These are phyloP conservation scores for Scaptodrosophila lebanonensis DNA, from an alignment of 1,140 invertebrate genomes.

Conservation along the genomic window DNA sequence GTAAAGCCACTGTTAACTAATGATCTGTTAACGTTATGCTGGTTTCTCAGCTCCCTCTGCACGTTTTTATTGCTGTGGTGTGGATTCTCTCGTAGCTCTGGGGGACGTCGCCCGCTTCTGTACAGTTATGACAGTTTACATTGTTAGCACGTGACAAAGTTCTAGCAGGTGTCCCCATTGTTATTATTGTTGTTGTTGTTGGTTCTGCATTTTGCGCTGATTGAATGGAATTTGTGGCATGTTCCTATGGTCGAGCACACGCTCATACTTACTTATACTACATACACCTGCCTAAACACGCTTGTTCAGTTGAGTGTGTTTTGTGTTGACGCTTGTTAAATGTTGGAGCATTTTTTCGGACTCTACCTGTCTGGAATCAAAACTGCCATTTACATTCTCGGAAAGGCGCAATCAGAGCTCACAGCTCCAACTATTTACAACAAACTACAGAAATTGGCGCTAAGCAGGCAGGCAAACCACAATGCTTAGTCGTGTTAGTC, in stretches of 20 bases:
- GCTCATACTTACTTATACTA: neutral
- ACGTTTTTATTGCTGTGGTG: neutral
- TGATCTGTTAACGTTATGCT: no score
- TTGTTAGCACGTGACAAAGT: conserved; percentile 46
- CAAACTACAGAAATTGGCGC: conserved; percentile 47
- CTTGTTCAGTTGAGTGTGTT: conserved; percentile 15
- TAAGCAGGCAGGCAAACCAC: conserved; percentile 23
- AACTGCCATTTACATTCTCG: no score
- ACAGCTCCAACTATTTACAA: conserved; percentile 22
- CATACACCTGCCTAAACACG: neutral
- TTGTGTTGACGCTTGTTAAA: conserved; percentile 39
- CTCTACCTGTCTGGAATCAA: conserved; percentile 29
- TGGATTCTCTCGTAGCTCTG: neutral
- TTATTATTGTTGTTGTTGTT: conserved; percentile 14
- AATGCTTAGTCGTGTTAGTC: conserved; percentile 10
- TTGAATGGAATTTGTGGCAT: conserved; percentile 26
- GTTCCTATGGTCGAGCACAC: no score
- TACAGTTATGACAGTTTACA: conserved; percentile 51
- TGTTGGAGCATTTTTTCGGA: conserved; percentile 31
- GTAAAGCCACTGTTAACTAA: no score
- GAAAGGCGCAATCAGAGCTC: no score
- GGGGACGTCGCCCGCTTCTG: neutral
- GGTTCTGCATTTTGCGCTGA: conserved; percentile 15
- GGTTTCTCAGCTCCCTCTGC: neutral
- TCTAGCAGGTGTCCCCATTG: conserved; percentile 18